phyloP scores from a whole-genome alignment of 1,140 invertebrate genomes.

The Amyelois transitella region DNA sequence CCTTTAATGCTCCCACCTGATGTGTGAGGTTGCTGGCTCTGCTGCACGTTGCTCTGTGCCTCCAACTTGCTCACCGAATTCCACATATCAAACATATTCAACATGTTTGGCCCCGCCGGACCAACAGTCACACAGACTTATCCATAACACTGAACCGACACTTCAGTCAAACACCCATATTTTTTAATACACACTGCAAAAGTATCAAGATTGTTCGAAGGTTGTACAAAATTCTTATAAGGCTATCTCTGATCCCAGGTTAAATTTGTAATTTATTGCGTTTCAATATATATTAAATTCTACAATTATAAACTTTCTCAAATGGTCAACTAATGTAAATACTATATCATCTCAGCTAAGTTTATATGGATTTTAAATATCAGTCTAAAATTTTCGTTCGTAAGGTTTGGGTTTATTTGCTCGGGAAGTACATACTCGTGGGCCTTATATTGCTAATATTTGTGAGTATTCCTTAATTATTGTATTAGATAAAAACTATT shows the following conservation, averaged over 20 bases:
- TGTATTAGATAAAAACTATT: slow-evolving; percentile 31
- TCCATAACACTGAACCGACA: slow-evolving; percentile 39
- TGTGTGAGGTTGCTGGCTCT: slow-evolving; percentile 81
- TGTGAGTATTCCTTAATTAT: slow-evolving; percentile 22
- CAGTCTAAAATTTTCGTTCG: slow-evolving; percentile 72
- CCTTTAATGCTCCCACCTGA: slow-evolving; percentile 91
- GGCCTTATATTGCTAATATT: slow-evolving; percentile 18
- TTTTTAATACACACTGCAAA: slow-evolving; percentile 37
- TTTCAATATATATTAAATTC: slow-evolving; percentile 37
- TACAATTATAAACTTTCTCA: slow-evolving; percentile 68
- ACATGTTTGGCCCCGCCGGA: slow-evolving; percentile 49
- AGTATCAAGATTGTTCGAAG: slow-evolving; percentile 62
- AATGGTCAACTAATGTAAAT: slow-evolving; percentile 74
- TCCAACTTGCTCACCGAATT: slow-evolving; percentile 88
- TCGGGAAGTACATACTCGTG: slow-evolving; percentile 35
- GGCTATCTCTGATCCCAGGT: slow-evolving; percentile 65
- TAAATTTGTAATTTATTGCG: slow-evolving; percentile 54
- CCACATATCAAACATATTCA: slow-evolving; percentile 91
- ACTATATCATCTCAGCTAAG: slow-evolving; percentile 56
- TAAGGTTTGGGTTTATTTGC: slow-evolving; percentile 59
- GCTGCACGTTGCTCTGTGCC: slow-evolving; percentile 79
- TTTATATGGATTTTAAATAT: slow-evolving; percentile 65
- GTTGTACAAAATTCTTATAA: slow-evolving; percentile 60
- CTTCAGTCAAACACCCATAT: slow-evolving; percentile 40
- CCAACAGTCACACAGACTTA: slow-evolving; percentile 35